These are phyloP conservation scores for Eolophus roseicapilla DNA, from an alignment of 2,113 vertebrate genomes.

Conservation along the genomic window DNA sequence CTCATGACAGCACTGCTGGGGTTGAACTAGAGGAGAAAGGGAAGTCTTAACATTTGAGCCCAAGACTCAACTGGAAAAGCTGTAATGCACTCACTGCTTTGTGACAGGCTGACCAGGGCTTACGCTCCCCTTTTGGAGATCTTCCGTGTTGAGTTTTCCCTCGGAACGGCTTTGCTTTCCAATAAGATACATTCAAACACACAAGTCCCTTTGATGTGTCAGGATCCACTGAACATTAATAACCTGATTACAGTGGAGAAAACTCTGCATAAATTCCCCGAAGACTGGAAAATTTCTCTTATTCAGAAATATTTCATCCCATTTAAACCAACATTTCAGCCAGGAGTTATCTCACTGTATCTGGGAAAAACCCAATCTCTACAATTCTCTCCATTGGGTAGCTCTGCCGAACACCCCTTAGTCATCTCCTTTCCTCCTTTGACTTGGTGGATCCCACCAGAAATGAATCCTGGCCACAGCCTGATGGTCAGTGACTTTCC, in stretches of 20 bases:
- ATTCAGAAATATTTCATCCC: neutral
- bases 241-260: neutral
- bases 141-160: neutral
- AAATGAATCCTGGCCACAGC: neutral
- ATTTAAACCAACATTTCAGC: neutral
- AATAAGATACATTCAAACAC: neutral
- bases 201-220: neutral
- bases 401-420: neutral
- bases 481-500: fast-evolving
- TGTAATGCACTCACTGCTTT: fast-evolving
- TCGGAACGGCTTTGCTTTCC: neutral
- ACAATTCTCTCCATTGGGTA: neutral
- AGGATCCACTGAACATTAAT: neutral
- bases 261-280: neutral
- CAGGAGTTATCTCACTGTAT: neutral
- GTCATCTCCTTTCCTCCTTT: neutral
- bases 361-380: fast-evolving
- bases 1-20: neutral
- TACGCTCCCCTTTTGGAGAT: fast-evolving
- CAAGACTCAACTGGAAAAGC: neutral
- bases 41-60: neutral
- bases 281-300: neutral
- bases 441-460: neutral
- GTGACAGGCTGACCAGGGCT: neutral
- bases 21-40: neutral